Evolutionary conservation across 2,888 invertebrate species (phyloP).

Genomic region (Drosophila limbata): DNA sequence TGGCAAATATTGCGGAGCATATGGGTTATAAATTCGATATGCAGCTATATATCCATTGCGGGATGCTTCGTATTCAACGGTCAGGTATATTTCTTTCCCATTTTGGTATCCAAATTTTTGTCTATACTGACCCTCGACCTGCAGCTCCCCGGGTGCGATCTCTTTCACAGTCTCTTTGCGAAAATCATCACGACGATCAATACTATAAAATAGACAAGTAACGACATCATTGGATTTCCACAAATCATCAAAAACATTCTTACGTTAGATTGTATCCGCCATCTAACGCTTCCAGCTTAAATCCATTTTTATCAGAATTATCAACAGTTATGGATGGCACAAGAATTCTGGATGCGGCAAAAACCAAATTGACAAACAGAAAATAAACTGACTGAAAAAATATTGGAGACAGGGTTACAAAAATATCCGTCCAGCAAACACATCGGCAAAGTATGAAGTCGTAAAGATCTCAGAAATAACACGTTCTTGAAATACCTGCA

Average conservation of each 20-base stretch:
- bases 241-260: neutral
- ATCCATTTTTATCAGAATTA: neutral
- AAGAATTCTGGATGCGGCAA: neutral
- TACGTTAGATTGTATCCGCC: neutral
- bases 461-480: neutral
- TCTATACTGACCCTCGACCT: constrained; percentile 39
- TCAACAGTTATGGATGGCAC: constrained; percentile 4
- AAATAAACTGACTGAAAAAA: neutral
- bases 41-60: constrained; percentile 51
- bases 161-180: constrained; percentile 51
- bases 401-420: neutral
- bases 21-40: constrained; percentile 6
- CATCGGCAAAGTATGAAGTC: no score
- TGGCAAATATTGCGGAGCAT: neutral
- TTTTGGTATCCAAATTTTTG: constrained; percentile 4
- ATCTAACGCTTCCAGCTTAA: neutral
- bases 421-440: neutral
- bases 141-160: constrained; percentile 41
- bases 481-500: neutral
- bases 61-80: constrained; percentile 49
- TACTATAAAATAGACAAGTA: constrained; percentile 8
- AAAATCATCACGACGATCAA: neutral
- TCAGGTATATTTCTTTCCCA: constrained; percentile 3
- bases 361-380: neutral
- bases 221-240: neutral